These are phyloP conservation scores for Portevinia maculata DNA, from an alignment of 2,888 invertebrate genomes.

Conservation along the genomic window DNA sequence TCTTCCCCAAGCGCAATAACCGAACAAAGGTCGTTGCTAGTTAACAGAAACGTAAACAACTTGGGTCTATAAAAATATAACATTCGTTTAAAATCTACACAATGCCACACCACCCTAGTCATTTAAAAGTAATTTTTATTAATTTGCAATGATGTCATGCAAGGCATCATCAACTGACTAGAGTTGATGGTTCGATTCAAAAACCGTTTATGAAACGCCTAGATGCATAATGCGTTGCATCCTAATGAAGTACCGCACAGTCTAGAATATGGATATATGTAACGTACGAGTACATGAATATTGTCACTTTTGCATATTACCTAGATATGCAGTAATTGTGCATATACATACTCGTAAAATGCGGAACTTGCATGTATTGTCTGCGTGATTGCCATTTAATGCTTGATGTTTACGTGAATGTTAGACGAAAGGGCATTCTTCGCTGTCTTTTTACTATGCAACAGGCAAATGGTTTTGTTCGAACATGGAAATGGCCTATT, in stretches of 20 bases:
- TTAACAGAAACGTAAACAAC: slow-evolving; percentile 19
- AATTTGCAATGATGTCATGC: slow-evolving; percentile 66
- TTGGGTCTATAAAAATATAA: not conserved
- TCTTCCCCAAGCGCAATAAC: slow-evolving; percentile 25
- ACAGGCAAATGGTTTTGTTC: not conserved
- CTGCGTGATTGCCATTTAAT: slow-evolving; percentile 22
- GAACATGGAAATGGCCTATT: slow-evolving; percentile 29
- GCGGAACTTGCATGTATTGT: slow-evolving; percentile 53
- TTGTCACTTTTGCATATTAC: slow-evolving; percentile 57
- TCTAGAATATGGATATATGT: slow-evolving; percentile 4
- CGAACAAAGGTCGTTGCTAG: slow-evolving; percentile 18
- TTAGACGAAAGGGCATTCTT: slow-evolving; percentile 15
- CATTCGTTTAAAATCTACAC: slow-evolving; percentile 15
- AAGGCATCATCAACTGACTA: slow-evolving; percentile 40
- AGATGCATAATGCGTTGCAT: slow-evolving; percentile 50
- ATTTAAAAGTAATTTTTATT: slow-evolving; percentile 59
- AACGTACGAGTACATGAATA: slow-evolving; percentile 38
- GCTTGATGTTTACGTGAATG: slow-evolving; percentile 44
- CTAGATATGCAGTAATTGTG: slow-evolving; percentile 45
- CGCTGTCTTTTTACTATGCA: not conserved
- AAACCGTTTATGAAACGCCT: slow-evolving; percentile 38
- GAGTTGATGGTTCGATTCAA: slow-evolving; percentile 5
- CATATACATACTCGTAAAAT: slow-evolving; percentile 28
- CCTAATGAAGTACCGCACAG: slow-evolving; percentile 49
- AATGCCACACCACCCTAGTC: slow-evolving; percentile 24